Base-by-base conservation (phyloP, 2,113 vertebrate genomes). In the Rhea pennata region DNA sequence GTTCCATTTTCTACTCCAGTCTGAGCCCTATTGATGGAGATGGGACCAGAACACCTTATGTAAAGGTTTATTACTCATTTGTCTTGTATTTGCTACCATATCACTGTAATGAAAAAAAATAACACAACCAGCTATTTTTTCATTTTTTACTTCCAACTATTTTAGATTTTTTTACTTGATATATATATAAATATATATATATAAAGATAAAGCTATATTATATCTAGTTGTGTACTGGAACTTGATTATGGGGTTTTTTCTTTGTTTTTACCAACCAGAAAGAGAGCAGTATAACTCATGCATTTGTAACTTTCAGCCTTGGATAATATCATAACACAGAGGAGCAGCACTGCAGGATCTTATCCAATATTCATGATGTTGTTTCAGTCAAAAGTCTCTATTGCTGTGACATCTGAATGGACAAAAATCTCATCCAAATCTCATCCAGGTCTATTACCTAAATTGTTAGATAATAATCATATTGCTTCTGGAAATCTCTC, bases 121-220 rank as follows among this genome's bases (percentile, higher is more conserved):
- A 95, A 97, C 92, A 94, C 91, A 90, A 95, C 95, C 93, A 92
- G 96, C 96, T 97, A 97, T 95, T 97, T 98, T 98, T 97, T 98
- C 97, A 97, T 93, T 98, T 98, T 98, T 97, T 98, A 98, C 96
- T 98, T 97, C 97, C 96, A 97, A 96, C 94, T 96, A 96, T 94
- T 97, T 98, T 94, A 97, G 84, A 97, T 97, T 98, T 98, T 98
- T 98, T 96, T 98, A 98, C 96, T 97, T 96, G 95, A 97, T 97
- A 96, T 98, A 95, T 94, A 95, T 94, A 97, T 74, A 97, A 90
- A 97, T 94, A 95, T 74, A 90, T 74, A 90, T 96, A 97, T 95
- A 97, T 46, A 96, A 92, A 97, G 87, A 96, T 88, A 91, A 95
- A 91, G 84, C 54, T 97, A 96, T 97, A 98, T 98, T 98, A 97